Base-by-base conservation (phyloP, 2,113 vertebrate species). In the Muscicapa adusta region DNA sequence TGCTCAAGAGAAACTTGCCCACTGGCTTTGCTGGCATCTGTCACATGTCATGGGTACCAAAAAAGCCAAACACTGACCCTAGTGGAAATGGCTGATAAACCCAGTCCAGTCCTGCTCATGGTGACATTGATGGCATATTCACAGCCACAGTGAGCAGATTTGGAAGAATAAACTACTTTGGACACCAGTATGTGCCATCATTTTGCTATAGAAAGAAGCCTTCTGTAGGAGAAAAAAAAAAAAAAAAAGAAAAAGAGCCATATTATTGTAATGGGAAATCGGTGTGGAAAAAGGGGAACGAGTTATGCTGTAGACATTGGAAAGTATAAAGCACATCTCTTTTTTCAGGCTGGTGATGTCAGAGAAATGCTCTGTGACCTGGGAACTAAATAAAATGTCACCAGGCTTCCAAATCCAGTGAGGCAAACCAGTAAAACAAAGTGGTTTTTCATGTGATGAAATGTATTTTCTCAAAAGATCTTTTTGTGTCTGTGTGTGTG, bases 381-480 rank as follows among this genome's bases (percentile, higher is more conserved):
- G 58, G 10, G 34, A 15, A 73, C 58, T 82, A 70, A 91, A 85
- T 56, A 61, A 95, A 96, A 95, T 95, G 91, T 91, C 93, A 90
- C 48, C 4, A 7, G 24, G 18, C 40, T 95, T 91, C 60, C 38
- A 82, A 85, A 83, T 60, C 19, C 70, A 77, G 42, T 1, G 1
- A 88, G 31, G 23, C 26, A 71, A 83, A 40, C 22, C 43, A 71
- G 63, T 70, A 89, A 76, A 83, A 50, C 20, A 56, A 53, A 45
- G 45, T 57, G 26, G 2, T 38, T 79, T 79, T 84, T 66, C 29
- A 48, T 83, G 36, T 65, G 76, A 62, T 67, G 80, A 60, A 88
- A 84, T 61, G 12, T 18, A 24, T 73, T 94, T 94, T 85, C 71
- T 85, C 47, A 36, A 36, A 81, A 85, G 14, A 26, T 51, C 5